phyloP scores from a whole-genome alignment of 2,888 invertebrate species.

The Caenorhabditis uteleia region DNA sequence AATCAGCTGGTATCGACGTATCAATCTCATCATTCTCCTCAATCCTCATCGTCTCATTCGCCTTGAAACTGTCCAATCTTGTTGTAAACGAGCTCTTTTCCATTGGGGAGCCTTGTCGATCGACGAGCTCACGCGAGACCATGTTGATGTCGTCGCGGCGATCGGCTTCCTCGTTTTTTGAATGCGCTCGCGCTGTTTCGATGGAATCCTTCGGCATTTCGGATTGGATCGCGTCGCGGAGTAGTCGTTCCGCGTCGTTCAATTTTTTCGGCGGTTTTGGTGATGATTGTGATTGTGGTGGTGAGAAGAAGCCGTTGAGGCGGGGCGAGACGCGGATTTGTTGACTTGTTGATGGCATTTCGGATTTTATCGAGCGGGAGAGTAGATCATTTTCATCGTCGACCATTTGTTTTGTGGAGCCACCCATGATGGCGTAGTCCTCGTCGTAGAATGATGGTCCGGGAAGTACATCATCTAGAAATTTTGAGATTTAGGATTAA shows the following conservation, averaged over 20 bases:
- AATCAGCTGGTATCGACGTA: constrained; percentile 27
- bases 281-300: constrained; percentile 1
- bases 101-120: constrained; percentile 12
- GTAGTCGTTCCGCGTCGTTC: constrained; percentile 19
- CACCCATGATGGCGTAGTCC: constrained; percentile 30
- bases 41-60: constrained; percentile 10
- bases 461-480: constrained; percentile 30
- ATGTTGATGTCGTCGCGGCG: constrained; percentile 30
- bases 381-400: constrained; percentile 34
- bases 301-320: constrained; percentile 35
- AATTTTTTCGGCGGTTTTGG: not conserved
- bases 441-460: constrained; percentile 30
- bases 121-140: constrained; percentile 35
- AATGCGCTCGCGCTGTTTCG: constrained; percentile 3
- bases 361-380: constrained; percentile 35
- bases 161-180: constrained; percentile 51
- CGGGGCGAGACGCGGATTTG: constrained; percentile 24
- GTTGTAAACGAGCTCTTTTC: not conserved
- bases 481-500: too few relatives aligned
- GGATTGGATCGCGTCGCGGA: constrained; percentile 32
- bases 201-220: constrained; percentile 23
- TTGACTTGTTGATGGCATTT: constrained; percentile 39
- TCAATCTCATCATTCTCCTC: constrained; percentile 11
- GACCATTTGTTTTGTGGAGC: not conserved
- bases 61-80: constrained; percentile 21